A percentile compares a stretch with the other conserved stretches of the same genome.
These are phyloP conservation scores for Acinonyx jubatus DNA, from an alignment of 2,113 vertebrate species.

Conservation along the genomic window DNA sequence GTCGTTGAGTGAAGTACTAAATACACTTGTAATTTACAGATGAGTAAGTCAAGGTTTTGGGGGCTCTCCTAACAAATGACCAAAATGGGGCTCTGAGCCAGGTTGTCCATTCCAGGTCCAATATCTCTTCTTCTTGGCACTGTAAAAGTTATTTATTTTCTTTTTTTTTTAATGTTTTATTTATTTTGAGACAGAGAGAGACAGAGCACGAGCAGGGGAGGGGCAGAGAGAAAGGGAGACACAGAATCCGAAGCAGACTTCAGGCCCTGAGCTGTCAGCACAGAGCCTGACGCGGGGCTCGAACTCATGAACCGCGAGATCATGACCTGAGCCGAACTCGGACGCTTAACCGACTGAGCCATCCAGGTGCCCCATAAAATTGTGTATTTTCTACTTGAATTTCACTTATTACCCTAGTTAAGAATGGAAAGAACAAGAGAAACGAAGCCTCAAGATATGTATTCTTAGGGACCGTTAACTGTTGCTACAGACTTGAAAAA, in stretches of 20 bases:
- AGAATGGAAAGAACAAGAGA: neutral
- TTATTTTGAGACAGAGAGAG: no score
- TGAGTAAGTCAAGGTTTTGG: neutral
- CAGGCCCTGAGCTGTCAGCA: no score
- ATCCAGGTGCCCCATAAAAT: no score
- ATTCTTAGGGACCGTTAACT: neutral
- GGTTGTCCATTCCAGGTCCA: neutral
- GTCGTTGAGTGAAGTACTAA: neutral
- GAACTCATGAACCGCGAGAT: no score
- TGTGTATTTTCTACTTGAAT: neutral
- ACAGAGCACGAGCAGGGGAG: no score
- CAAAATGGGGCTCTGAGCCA: neutral
- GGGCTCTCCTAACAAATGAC: neutral
- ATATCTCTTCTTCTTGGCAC: neutral
- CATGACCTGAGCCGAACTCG: no score
- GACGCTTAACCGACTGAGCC: no score
- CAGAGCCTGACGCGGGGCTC: no score
- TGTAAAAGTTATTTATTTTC: neutral
- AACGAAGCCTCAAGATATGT: neutral
- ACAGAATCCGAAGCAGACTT: no score
- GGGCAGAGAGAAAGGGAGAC: no score
- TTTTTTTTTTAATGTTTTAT: neutral
- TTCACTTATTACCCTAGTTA: constrained; percentile 23
- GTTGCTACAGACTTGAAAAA: neutral
- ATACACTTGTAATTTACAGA: neutral